Evolutionary conservation across 2,113 vertebrate species (phyloP), one percentile per base, ranked within the genome.

Genomic region (Amphilophus citrinellus): DNA sequence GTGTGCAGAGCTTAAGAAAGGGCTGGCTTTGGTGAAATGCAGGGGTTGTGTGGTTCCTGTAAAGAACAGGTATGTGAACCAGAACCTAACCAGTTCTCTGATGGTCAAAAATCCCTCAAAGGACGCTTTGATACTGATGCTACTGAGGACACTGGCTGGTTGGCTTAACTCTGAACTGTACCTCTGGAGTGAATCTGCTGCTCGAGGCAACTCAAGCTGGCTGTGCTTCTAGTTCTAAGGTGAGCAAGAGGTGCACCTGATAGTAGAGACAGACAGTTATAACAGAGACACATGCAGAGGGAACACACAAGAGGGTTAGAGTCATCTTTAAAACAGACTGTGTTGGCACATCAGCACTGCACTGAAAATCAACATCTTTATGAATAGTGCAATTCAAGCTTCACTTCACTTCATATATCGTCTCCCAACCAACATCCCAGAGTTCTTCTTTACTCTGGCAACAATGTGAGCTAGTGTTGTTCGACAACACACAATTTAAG

Each of bases 151-250:
- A 35, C 71, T 47, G 79, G 65, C 71, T 75, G 37, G 62, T 18
- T 20, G 37, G 76, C 84, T 86, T 61, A 61, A 86, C 91, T 96
- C 94, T 94, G 27, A 95, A 97, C 96, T 93, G 96, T 98, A 99
- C 98, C 98, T 99, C 97, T 96, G 96, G 97, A 96, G 96, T 96
- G 97, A 95, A 97, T 96, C 90, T 98, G 97, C 92, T 98, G 97
- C 94, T 99, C 97, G 94, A 98, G 97, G 96, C 96, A 97, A 97
- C 97, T 97, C 97, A 99, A 96, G 97, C 97, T 99, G 97, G 97
- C 97, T 95, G 97, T 97, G 94, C 98, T 99, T 94, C 98, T 98
- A 98, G 97, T 99, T 98, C 98, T 98, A 98, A 99, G 98, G 96
- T 98, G 97, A 96, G 96, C 96, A 95, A 99, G 97, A 96, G 98